Percentiles rank a stretch among this genome's conserved stretches.
These are phyloP conservation scores for Beris morrisii DNA, from an alignment of 2,888 invertebrate species.

Conservation along the genomic window DNA sequence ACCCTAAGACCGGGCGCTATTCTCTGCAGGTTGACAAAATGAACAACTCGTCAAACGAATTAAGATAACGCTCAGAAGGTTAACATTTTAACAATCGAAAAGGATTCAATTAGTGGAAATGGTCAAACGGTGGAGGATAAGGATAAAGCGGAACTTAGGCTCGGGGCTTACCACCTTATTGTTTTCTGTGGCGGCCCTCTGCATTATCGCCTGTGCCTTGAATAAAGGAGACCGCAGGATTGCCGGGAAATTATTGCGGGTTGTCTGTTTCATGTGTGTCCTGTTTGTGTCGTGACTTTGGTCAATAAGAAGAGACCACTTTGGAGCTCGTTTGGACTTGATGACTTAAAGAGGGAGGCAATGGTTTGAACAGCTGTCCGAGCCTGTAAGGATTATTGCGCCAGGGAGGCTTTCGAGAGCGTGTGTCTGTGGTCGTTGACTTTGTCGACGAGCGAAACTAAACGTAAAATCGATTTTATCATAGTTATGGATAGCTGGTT, in stretches of 20 bases:
- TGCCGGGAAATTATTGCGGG: neutral
- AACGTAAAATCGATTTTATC: too few relatives aligned
- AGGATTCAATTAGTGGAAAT: slow-evolving; percentile 18
- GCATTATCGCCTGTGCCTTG: neutral
- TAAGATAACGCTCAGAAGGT: slow-evolving; percentile 25
- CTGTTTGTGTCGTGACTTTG: slow-evolving; percentile 34
- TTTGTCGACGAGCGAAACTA: too few relatives aligned
- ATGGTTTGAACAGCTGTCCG: slow-evolving; percentile 1
- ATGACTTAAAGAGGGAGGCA: slow-evolving; percentile 33
- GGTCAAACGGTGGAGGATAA: too few relatives aligned
- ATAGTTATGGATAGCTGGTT: too few relatives aligned
- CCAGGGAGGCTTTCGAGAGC: too few relatives aligned
- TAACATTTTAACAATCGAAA: slow-evolving; percentile 23
- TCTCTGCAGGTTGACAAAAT: slow-evolving; percentile 7
- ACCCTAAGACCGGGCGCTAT: neutral
- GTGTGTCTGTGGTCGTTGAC: too few relatives aligned
- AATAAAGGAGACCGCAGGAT: neutral
- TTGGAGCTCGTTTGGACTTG: slow-evolving; percentile 30
- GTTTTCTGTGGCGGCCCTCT: neutral
- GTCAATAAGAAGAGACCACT: slow-evolving; percentile 34
- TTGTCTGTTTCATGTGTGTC: slow-evolving; percentile 13
- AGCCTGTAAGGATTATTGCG: too few relatives aligned
- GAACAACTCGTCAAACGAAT: slow-evolving; percentile 30
- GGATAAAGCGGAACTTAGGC: too few relatives aligned
- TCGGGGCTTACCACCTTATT: too few relatives aligned